Percentiles rank a stretch among this genome's conserved stretches.
Evolutionary conservation across 2,797 vertebrate genomes (phyloP).

Genomic region (Tadarida brasiliensis): DNA sequence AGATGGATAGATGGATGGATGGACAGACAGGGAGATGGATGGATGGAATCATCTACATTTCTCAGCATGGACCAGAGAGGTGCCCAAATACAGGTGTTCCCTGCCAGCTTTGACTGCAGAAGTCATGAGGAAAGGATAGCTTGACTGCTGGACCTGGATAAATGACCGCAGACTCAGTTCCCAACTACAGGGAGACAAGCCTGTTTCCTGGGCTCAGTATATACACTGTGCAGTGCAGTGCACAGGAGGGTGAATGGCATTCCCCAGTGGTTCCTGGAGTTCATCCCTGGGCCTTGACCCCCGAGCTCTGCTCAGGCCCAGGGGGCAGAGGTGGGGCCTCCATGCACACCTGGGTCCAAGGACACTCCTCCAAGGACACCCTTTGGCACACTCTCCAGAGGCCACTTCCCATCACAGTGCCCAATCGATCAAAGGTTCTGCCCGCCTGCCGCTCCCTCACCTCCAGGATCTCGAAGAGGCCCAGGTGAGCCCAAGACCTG

Average conservation of each 20-base stretch:
- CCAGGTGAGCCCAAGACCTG: rapidly evolving
- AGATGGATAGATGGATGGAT: no score
- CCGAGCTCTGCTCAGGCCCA: neutral
- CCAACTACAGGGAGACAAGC: no score
- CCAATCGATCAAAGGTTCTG: rapidly evolving
- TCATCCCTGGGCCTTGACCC: neutral
- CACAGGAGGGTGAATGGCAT: rapidly evolving
- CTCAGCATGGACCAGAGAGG: neutral
- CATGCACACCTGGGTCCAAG: rapidly evolving
- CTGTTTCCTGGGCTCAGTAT: rapidly evolving
- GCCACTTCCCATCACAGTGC: rapidly evolving
- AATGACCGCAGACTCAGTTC: rapidly evolving
- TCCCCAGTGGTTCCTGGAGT: neutral
- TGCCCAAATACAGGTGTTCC: neutral
- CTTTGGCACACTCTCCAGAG: rapidly evolving
- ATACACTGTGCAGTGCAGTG: rapidly evolving
- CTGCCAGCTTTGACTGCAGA: neutral
- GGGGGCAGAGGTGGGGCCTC: no score
- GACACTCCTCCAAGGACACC: no score
- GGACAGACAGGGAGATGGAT: neutral
- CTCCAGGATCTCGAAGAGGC: neutral
- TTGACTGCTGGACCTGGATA: rapidly evolving
- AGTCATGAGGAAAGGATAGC: rapidly evolving
- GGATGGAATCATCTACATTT: no score
- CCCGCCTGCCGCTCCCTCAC: rapidly evolving